Conservation (phyloP, 2,797 vertebrate species). For the Bovichtus diacanthus region DNA sequence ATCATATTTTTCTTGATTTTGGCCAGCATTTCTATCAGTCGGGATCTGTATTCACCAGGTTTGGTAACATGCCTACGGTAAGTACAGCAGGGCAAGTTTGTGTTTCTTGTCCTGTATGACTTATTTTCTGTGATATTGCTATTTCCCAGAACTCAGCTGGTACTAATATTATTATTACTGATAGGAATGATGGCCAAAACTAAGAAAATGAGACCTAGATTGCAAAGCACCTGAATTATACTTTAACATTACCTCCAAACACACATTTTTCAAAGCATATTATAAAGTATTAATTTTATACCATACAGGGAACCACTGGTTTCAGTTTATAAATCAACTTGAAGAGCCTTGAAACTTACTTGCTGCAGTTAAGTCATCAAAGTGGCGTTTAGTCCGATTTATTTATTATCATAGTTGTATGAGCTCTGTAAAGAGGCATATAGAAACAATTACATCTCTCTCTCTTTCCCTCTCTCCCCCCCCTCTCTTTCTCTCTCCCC, state of each 20-base stretch:
- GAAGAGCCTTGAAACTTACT: constrained; percentile 6
- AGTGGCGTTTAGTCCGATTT: neutral
- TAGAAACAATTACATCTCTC: neutral
- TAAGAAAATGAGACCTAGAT: neutral
- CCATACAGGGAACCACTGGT: neutral
- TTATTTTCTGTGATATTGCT: neutral
- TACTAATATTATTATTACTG: neutral
- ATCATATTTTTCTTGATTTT: neutral
- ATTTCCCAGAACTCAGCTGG: neutral
- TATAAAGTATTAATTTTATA: neutral
- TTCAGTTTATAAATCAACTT: constrained; percentile 2
- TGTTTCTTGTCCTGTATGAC: neutral
- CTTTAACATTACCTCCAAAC: neutral
- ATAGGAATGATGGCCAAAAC: neutral
- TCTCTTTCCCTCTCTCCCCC: no score
- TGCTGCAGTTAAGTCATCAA: constrained; percentile 14
- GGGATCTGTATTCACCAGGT: neutral
- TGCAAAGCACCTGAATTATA: neutral
- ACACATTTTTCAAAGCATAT: neutral
- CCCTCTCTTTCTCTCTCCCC: neutral
- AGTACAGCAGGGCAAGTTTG: neutral
- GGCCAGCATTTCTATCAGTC: neutral
- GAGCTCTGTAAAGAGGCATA: constrained; percentile 8
- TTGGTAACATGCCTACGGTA: neutral
- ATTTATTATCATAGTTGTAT: neutral